Conservation (phyloP, 2,113 vertebrate species). For the Gallinago media region DNA sequence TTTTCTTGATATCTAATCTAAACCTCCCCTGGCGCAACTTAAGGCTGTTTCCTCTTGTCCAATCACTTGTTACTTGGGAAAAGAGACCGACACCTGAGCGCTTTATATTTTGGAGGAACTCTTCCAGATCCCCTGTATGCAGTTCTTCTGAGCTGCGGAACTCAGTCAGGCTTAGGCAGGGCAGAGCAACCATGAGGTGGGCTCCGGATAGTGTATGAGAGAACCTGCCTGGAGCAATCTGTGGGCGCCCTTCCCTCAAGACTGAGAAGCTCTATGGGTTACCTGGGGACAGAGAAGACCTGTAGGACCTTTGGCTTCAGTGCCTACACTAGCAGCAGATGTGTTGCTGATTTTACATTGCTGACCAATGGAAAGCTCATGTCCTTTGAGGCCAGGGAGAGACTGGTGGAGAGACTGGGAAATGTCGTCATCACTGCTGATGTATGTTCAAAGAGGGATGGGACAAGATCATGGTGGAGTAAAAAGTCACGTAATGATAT, state of each 20-base stretch:
- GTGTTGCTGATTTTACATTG: accelerated
- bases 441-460: not conserved
- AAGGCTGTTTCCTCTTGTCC: not conserved
- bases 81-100: not conserved
- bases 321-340: not conserved
- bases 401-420: not conserved
- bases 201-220: not conserved
- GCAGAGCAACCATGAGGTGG: not conserved
- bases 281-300: not conserved
- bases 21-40: not conserved
- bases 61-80: not conserved
- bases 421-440: not conserved
- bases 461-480: not conserved
- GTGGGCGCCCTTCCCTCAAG: not conserved
- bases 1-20: not conserved
- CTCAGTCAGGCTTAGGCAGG: not conserved
- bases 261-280: too few relatives aligned
- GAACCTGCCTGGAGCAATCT: not conserved
- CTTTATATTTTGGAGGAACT: not conserved
- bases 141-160: not conserved
- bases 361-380: not conserved
- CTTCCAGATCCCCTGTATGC: accelerated
- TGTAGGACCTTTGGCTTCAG: not conserved
- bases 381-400: not conserved
- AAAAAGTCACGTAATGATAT: too few relatives aligned